phyloP scores from a whole-genome alignment of 2,797 vertebrate species.

The Cuculus canorus region DNA sequence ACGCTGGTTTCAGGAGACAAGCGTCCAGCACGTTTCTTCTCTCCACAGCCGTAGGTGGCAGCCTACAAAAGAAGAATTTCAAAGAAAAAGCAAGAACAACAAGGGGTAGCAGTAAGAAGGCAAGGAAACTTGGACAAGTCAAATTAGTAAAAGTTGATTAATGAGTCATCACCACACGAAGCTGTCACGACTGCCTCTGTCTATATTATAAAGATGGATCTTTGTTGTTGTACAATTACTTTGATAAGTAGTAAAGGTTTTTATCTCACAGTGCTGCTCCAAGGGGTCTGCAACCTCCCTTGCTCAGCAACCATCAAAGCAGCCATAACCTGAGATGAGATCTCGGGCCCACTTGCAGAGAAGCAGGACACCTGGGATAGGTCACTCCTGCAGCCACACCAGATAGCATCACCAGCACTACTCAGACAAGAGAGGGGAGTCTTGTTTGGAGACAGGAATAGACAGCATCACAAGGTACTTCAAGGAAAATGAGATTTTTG shows the following conservation, averaged over 20 bases:
- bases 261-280: not conserved
- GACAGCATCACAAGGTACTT: not conserved
- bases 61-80: slow-evolving; percentile 63
- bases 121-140: not conserved
- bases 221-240: accelerated
- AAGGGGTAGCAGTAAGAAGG: not conserved
- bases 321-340: not conserved
- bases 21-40: slow-evolving; percentile 22
- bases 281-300: not conserved
- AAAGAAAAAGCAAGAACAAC: not conserved
- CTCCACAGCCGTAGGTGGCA: slow-evolving; percentile 57
- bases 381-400: not conserved
- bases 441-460: not conserved
- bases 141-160: not conserved
- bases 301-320: not conserved
- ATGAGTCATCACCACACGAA: not conserved
- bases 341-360: not conserved
- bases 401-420: not conserved
- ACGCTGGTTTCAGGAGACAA: slow-evolving; percentile 67
- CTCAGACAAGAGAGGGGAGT: not conserved
- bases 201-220: not conserved
- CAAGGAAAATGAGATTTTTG: not conserved
- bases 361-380: not conserved
- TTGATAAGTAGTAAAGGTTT: not conserved
- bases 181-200: not conserved